phyloP scores from a whole-genome alignment of 2,888 invertebrate genomes.

The Chrysolina oricalcia region DNA sequence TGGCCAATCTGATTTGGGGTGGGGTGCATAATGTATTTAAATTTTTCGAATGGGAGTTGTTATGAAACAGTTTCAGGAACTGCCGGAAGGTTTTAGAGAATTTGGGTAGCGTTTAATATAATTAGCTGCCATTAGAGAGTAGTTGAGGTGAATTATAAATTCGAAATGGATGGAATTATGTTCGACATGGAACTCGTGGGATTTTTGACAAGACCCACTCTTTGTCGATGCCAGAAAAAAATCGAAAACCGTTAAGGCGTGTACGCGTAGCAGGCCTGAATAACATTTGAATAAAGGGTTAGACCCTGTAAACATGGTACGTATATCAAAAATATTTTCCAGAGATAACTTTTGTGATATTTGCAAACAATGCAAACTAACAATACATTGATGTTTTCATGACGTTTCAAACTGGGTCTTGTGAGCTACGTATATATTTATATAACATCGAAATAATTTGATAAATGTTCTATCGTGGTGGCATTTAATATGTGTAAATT shows the following conservation, averaged over 20 bases:
- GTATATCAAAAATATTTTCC: too few relatives aligned
- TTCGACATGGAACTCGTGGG: not conserved
- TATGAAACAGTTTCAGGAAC: constrained; percentile 16
- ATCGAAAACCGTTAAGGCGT: not conserved
- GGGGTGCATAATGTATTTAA: constrained; percentile 30
- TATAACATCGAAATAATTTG: too few relatives aligned
- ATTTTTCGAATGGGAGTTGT: constrained; percentile 4
- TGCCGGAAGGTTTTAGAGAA: constrained; percentile 9
- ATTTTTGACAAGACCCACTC: not conserved
- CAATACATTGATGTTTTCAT: too few relatives aligned
- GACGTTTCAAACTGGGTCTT: too few relatives aligned
- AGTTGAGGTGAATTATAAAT: constrained; percentile 16
- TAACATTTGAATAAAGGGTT: too few relatives aligned
- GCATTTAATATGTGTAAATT: too few relatives aligned
- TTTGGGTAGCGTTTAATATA: constrained; percentile 24
- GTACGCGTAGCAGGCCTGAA: not conserved
- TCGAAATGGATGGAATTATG: constrained; percentile 5
- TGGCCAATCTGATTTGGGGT: constrained; percentile 27
- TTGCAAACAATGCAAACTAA: too few relatives aligned
- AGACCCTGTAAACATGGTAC: too few relatives aligned
- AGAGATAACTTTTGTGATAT: too few relatives aligned
- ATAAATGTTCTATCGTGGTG: too few relatives aligned
- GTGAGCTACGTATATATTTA: too few relatives aligned
- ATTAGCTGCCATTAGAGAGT: not conserved
- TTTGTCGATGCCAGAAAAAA: not conserved